Base-by-base conservation (phyloP, 1,140 invertebrate species). In the Drosophila pruinosa region DNA sequence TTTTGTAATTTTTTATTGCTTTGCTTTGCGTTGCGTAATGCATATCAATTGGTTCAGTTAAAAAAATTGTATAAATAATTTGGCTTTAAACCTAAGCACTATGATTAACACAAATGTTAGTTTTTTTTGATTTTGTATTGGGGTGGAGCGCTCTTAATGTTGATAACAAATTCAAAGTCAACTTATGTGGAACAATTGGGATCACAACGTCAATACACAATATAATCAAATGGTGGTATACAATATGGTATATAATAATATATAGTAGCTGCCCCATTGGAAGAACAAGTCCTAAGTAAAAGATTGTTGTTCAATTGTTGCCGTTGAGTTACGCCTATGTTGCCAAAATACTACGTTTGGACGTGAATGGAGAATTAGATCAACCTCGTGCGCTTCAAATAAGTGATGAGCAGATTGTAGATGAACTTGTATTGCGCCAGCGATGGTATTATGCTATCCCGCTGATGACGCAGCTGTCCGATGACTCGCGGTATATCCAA, bases 371-470 rank as follows among this genome's bases (percentile, higher is more conserved):
- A 19, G n/a, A 21, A 14, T 64, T 91, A 98, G 74, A 98, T 98
- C 39, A 98, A 94, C 59, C 97, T 91, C 26, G 96, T 97, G 73
- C 96, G 95, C 79, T 96, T 96, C 36, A 98, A 91, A 91, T 98
- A 97, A 72, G 96, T 94, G 48, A 97, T 95, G 12, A 98, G 92
- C 26, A 97, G 93, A 77, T 94, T 94, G 88, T 98, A 96, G n/a
- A 98, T 95, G 91, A 98, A 97, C 80, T 95, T 94, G 92, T 98
- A 98, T 91, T 98, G 97, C 47, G 96, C 95, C 41, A 97, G 93
- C 38, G 96, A 97, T 92, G 97, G 96, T 45, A 98, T 95, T 91
- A 97, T 95, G 75, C 95, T 94, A 91, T 97, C 97, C 53, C 97
- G 92, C 89, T 98, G 97, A 78, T 96, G 94, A 39, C 97, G 93